These are phyloP conservation scores for Chloromyia formosa DNA, from an alignment of 2,888 invertebrate species.

Conservation along the genomic window DNA sequence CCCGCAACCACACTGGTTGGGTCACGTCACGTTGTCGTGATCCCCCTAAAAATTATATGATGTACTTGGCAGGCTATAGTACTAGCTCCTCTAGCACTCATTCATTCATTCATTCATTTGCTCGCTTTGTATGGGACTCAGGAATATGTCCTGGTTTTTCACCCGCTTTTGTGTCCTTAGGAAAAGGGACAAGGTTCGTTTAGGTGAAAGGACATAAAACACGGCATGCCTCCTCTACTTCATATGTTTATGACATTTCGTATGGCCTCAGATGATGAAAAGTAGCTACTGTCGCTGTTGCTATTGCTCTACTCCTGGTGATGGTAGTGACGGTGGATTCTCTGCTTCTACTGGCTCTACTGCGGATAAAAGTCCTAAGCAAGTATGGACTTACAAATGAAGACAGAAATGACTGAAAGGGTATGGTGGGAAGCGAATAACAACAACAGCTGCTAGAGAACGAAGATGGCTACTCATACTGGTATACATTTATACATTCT, in stretches of 20 bases:
- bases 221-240: slow-evolving; percentile 13
- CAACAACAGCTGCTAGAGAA: neutral
- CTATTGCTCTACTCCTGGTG: no score
- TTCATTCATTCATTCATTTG: slow-evolving; percentile 28
- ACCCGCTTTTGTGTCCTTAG: neutral
- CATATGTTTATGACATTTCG: slow-evolving; percentile 41
- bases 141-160: slow-evolving; percentile 41
- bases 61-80: slow-evolving; percentile 39
- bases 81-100: slow-evolving; percentile 27
- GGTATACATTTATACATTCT: no score
- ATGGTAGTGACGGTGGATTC: no score
- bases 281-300: slow-evolving; percentile 22
- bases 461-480: slow-evolving; percentile 35
- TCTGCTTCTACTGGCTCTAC: neutral
- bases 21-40: slow-evolving; percentile 32
- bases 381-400: slow-evolving; percentile 16
- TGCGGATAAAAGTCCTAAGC: slow-evolving; percentile 30
- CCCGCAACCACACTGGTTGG: slow-evolving; percentile 9
- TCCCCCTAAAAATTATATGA: slow-evolving; percentile 37
- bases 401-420: neutral
- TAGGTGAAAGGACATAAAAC: slow-evolving; percentile 40
- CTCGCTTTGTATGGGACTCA: slow-evolving; percentile 20
- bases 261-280: slow-evolving; percentile 38
- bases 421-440: neutral
- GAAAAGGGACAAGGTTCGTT: slow-evolving; percentile 40